Conservation (phyloP, 2,888 invertebrate species). For the Fragum fragum region DNA sequence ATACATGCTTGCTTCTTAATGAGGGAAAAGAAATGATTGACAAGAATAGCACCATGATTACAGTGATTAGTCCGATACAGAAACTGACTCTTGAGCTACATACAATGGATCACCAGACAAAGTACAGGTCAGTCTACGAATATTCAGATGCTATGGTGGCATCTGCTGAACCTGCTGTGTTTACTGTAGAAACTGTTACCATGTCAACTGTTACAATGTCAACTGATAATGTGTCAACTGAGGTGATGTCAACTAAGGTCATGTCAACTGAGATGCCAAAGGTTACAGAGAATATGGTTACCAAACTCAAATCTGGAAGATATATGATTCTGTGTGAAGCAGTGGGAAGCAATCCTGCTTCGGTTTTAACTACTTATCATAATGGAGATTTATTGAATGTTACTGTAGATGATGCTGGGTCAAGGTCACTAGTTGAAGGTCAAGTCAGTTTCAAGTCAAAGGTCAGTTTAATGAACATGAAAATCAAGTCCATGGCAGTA, state of each 20-base stretch:
- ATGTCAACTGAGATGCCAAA: neutral
- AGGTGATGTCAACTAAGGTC: neutral
- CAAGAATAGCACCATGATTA: slow-evolving; percentile 8
- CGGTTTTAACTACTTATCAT: neutral
- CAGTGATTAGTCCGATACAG: slow-evolving; percentile 5
- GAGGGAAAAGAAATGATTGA: neutral
- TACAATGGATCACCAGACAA: slow-evolving; percentile 17
- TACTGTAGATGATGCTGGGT: slow-evolving; percentile 14
- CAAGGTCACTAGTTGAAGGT: slow-evolving; percentile 11
- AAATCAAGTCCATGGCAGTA: neutral
- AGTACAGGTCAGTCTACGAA: neutral
- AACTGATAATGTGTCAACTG: neutral
- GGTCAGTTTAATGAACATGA: slow-evolving; percentile 15
- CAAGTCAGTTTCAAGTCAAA: slow-evolving; percentile 19
- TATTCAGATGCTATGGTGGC: neutral
- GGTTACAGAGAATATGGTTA: neutral
- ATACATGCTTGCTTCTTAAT: slow-evolving; percentile 8
- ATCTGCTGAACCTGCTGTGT: neutral
- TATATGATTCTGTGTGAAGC: slow-evolving; percentile 13
- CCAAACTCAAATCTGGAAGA: slow-evolving; percentile 5
- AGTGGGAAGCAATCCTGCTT: slow-evolving; percentile 7
- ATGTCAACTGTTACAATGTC: neutral
- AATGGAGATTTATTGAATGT: neutral
- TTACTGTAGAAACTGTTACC: neutral
- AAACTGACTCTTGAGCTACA: slow-evolving; percentile 11